A percentile compares a stretch with the other conserved stretches of the same genome.
Evolutionary conservation across 2,797 vertebrate genomes (phyloP).

Genomic region (Tenualosa ilisha): DNA sequence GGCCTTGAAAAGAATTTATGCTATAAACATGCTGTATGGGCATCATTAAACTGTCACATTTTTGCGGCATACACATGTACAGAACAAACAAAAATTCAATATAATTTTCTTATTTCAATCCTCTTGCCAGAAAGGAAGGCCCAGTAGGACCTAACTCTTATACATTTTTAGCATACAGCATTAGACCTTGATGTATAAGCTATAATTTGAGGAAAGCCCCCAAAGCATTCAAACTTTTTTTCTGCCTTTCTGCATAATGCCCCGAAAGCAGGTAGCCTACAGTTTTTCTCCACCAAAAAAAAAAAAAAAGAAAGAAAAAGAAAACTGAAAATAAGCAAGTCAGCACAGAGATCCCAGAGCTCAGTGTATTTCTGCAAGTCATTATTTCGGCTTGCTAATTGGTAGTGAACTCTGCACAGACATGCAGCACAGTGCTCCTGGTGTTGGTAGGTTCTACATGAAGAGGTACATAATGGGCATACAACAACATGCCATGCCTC

Average conservation of each 20-base stretch:
- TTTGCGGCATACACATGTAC: too few relatives aligned
- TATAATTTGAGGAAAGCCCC: constrained; percentile 24
- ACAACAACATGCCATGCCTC: neutral
- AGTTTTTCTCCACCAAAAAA: neutral
- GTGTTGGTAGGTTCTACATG: too few relatives aligned
- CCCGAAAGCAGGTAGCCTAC: neutral
- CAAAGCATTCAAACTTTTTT: constrained; percentile 1
- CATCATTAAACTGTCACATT: too few relatives aligned
- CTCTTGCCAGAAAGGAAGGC: neutral
- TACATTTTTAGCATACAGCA: neutral
- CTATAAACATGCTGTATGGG: too few relatives aligned
- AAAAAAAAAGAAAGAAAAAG: neutral
- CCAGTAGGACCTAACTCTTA: neutral
- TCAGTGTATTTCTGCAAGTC: constrained; percentile 37
- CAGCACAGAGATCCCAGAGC: constrained; percentile 44
- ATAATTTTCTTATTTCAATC: too few relatives aligned
- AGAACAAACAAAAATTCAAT: too few relatives aligned
- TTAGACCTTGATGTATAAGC: neutral
- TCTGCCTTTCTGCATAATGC: neutral
- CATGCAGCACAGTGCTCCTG: neutral
- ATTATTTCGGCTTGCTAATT: constrained; percentile 52
- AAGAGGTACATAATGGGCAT: too few relatives aligned
- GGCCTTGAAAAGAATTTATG: too few relatives aligned
- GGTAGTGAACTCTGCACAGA: constrained; percentile 30
- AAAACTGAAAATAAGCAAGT: constrained; percentile 30